Evolutionary conservation across 2,888 invertebrate genomes (phyloP), one percentile per base, ranked within the genome.

Genomic region (Digitonthophagus gazella): DNA sequence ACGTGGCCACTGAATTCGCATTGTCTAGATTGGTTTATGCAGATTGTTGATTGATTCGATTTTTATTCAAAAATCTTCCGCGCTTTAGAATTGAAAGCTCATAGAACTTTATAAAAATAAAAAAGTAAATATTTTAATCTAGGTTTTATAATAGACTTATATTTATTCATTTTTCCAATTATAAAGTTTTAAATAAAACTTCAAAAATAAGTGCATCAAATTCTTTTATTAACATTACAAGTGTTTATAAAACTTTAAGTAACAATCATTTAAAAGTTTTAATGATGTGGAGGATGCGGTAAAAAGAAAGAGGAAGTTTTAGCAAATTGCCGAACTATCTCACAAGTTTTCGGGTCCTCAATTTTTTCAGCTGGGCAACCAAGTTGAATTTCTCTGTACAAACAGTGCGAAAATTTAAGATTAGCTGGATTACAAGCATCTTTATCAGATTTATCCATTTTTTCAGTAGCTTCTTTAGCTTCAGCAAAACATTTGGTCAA

Each of bases 331-430:
- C 78, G 77, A 68, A 82, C 75, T 69, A 76, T 79, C 19, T 76
- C 72, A 68, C 83, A 83, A 54, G 75, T 71, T 67, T 78, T 78
- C 67, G 78, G 73, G 69, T 83, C 81, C 71, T 80, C 80, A 67
- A 83, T 81, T 72, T 80, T 76, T 67, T 83, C 82, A 58, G 77
- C 79, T 14, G 83, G 83, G 73, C 83, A 83, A 64, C 75, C 77
- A 18, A 82, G 74, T 73, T 83, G 83, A 69, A 82, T 75, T 74
- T 82, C 80, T 69, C 76, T 78, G 76, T 80, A 83, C 64, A 83
- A 68, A 72, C 83, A 83, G 69, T 81, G 80, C 44, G 75, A 76
- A 58, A 81, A 75, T 69, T 78, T 78, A 16, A 80, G 74, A 15
- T 77, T 78, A 3, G 79, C 75, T 2, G 81, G 79, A 75, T 81